Base-by-base conservation (phyloP, 1,140 invertebrate species). In the Trachelipus rathkii region DNA sequence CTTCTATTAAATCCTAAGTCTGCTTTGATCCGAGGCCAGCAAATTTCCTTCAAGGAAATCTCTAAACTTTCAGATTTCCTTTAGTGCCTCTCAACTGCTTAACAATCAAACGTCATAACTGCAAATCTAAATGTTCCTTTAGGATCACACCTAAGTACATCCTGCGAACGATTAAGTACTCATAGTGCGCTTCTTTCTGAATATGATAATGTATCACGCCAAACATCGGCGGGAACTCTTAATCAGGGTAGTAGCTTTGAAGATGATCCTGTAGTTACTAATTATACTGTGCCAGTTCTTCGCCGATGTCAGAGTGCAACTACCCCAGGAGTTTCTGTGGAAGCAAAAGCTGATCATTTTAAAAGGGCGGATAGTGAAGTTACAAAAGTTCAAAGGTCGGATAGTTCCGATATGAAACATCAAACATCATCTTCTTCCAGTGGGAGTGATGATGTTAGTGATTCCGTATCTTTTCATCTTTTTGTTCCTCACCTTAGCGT, bases 401-500 rank as follows among this genome's bases (percentile, higher is more conserved):
- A 81, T 44, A 81, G 79, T 67, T 72, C 79, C 13, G 45, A 24
- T 9, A 66, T 19, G 23, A 73, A 66, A 10, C 79, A 74, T n/a
- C 67, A 75, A 45, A 43, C 53, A 23, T 81, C 79, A 13, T 78
- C 74, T 72, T 76, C 76, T 53, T 81, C 79, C 43, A 78, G 72
- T 13, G 77, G 75, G 19, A 78, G 76, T n/a, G 79, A 75, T 44
- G 73, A 81, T 15, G 79, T 76, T 5, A 78, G 77, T 44, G 79
- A 81, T 44, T 81, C 79, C 13, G 79, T 81, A 53, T 81, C 79
- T 23, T 81, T 81, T 74, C 79, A 81, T 68, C 66, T 81, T 44
- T 78, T 81, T 74, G 79, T 81, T 23, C 79, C 79, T 23, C 77
- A 78, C 45, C 60, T 81, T 0, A 81, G 79, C 43, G 68, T 81